phyloP scores from a whole-genome alignment of 2,797 vertebrate genomes.

The Trichosurus vulpecula region DNA sequence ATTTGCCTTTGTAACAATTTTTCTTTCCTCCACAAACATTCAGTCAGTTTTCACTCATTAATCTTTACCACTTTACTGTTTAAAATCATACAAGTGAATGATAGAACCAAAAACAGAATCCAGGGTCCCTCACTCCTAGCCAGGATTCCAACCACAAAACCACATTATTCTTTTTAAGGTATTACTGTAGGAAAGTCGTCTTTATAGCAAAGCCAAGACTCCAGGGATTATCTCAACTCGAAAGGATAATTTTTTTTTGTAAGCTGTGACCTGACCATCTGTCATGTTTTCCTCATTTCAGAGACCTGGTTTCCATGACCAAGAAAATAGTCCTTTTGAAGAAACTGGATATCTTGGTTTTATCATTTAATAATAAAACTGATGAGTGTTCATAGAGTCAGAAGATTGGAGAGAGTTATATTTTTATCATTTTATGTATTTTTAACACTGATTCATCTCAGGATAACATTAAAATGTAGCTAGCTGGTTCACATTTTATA shows the following conservation, averaged over 20 bases:
- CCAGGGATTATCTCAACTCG: constrained; percentile 62
- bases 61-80: constrained; percentile 55
- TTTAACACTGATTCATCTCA: not conserved
- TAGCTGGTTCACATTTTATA: constrained; percentile 14
- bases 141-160: constrained; percentile 62
- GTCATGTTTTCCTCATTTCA: constrained; percentile 62
- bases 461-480: constrained; percentile 25
- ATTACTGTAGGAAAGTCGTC: constrained; percentile 50
- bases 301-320: constrained; percentile 66
- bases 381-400: not conserved
- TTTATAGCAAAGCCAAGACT: constrained; percentile 58
- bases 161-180: constrained; percentile 64
- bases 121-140: constrained; percentile 40
- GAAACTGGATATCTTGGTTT: constrained; percentile 46
- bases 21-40: constrained; percentile 44
- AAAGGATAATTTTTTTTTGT: constrained; percentile 62
- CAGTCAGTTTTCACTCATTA: constrained; percentile 70
- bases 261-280: constrained; percentile 76
- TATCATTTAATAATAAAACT: constrained; percentile 40
- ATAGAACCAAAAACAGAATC: constrained; percentile 56
- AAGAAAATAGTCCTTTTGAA: constrained; percentile 60
- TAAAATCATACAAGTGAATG: constrained; percentile 56
- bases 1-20: not conserved
- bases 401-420: not conserved
- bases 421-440: constrained; percentile 22